Evolutionary conservation across 2,113 vertebrate species (phyloP).

Genomic region (Muntiacus muntjak): DNA sequence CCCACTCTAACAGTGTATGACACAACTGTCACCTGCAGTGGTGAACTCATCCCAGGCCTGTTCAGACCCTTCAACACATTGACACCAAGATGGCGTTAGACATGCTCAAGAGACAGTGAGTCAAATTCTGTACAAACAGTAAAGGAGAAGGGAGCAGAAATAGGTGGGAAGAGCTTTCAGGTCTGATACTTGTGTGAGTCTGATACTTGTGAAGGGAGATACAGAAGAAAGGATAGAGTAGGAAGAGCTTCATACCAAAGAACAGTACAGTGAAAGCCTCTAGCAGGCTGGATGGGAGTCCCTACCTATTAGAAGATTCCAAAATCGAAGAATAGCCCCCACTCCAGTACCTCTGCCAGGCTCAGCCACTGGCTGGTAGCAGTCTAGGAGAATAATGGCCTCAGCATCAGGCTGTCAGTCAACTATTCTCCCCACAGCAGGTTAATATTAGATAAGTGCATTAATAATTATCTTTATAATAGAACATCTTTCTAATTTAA

Average conservation of each 20-base stretch:
- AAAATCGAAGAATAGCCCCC: not conserved
- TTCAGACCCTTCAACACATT: not conserved
- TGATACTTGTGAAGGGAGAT: not conserved
- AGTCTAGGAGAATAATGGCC: not conserved
- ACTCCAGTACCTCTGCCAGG: not conserved
- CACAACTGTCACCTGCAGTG: not conserved
- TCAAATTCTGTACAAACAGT: not conserved
- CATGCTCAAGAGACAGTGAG: not conserved
- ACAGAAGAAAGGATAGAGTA: not conserved
- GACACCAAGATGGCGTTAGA: not conserved
- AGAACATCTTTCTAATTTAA: not conserved
- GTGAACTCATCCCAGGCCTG: not conserved
- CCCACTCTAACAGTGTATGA: not conserved
- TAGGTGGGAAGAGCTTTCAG: not conserved
- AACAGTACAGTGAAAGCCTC: not conserved
- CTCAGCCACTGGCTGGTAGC: not conserved
- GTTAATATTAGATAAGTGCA: not conserved
- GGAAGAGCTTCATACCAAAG: not conserved
- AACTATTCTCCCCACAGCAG: rapidly evolving
- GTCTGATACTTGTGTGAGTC: not conserved
- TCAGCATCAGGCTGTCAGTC: not conserved
- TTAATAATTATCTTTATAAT: not conserved
- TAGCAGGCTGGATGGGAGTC: too few species aligned
- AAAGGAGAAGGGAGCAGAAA: not conserved
- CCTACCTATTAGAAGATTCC: not conserved